These are phyloP conservation scores for Pseudochirops corinnae DNA, from an alignment of 2,797 vertebrate species.

Conservation along the genomic window DNA sequence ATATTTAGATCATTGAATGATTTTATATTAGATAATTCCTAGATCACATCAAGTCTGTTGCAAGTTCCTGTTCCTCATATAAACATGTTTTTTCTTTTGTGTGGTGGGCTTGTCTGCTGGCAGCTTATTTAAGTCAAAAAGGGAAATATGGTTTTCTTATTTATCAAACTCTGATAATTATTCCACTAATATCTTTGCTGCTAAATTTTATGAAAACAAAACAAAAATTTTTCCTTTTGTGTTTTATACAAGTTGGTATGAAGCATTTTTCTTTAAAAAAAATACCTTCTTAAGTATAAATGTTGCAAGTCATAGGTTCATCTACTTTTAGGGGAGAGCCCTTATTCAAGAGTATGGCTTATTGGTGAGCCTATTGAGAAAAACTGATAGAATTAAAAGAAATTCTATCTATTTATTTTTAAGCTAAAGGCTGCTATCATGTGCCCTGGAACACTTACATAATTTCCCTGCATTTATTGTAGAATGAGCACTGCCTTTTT, in stretches of 20 bases:
- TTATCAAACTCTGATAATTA: too few relatives aligned
- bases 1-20: neutral
- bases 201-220: neutral
- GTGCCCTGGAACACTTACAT: neutral
- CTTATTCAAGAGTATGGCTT: neutral
- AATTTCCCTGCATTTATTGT: neutral
- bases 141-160: neutral
- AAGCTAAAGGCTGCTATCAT: neutral
- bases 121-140: neutral
- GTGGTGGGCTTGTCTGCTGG: neutral
- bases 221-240: neutral
- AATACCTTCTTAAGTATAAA: neutral
- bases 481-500: neutral
- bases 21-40: neutral
- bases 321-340: neutral
- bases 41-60: neutral
- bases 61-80: neutral
- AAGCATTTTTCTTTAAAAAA: neutral
- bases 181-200: neutral
- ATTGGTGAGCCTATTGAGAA: neutral
- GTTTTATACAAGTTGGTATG: neutral
- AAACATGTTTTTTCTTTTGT: neutral
- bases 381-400: neutral
- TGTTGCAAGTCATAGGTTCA: neutral
- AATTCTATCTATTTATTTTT: neutral